Base-by-base conservation (phyloP, 92 coral and sea anemone species). In the Isaurus tuberculatus region DNA sequence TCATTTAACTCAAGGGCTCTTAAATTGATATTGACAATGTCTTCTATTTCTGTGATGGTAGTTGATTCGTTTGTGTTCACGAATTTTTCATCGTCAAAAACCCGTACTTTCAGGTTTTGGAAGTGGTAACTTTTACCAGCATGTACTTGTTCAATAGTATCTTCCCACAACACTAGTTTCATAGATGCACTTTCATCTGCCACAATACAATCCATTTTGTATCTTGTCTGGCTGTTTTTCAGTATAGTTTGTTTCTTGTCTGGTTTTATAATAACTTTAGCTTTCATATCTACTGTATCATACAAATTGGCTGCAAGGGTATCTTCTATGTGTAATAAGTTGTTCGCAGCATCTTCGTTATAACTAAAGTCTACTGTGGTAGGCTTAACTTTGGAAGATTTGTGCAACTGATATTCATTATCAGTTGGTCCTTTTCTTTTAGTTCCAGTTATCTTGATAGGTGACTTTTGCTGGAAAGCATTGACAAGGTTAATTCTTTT, bases 101-200 rank as follows among this genome's bases (percentile, higher is more conserved):
- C 34, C 28, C 86, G 77, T 8, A 89, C 82, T 58, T 88, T 79
- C 67, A 46, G 14, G 61, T 86, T 83, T 83, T 90, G 73, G 82
- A 90, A 73, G 43, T 75, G 88, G 80, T 86, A 75, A 75, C 86
- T 87, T 49, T 83, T 61, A 23, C 88, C 92, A 30, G 80, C 83
- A 55, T 60, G 63, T 73, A 86, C 79, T 51, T 86, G 29, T 46
- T 86, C 82, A 79, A 85, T 86, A 16, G 57, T 7, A 16, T 86
- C 31, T 48, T 85, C 92, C 92, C 90, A 89, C 60, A 89, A 79
- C 49, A 85, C 89, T 19, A 86, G 89, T 65, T 86, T 89, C 32
- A 83, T 78, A 29, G 86, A 79, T n/a, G 67, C 88, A 65, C 77
- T 79, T 79, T 20, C 84, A 71, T 81, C 89, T 71, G 85, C 91